Conservation (phyloP, 2,888 invertebrate species). For the Heliconius sara region DNA sequence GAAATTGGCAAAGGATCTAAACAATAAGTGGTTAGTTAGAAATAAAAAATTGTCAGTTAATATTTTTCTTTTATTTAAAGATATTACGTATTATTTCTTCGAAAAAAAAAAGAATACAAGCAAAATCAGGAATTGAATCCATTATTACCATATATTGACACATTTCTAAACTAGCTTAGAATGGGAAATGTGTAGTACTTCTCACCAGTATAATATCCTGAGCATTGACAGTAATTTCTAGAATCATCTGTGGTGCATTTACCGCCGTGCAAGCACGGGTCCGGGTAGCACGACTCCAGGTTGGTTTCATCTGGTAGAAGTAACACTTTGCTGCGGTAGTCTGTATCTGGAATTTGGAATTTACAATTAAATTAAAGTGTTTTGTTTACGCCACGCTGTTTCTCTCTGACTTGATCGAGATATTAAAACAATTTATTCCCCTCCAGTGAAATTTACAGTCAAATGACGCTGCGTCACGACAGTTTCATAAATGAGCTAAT, state of each 20-base stretch:
- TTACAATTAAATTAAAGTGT: not conserved
- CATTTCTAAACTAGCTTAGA: not conserved
- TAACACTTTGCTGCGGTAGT: slow-evolving; percentile 86
- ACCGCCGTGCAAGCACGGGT: slow-evolving; percentile 89
- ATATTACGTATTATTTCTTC: too few species aligned
- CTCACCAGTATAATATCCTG: slow-evolving; percentile 88
- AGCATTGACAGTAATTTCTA: slow-evolving; percentile 87
- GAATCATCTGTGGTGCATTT: slow-evolving; percentile 85
- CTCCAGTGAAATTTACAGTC: not conserved
- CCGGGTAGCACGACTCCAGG: slow-evolving; percentile 88
- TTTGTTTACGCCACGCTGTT: not conserved
- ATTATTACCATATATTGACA: too few species aligned
- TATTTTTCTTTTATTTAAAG: too few species aligned
- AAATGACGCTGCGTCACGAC: not conserved
- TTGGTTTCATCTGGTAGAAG: slow-evolving; percentile 82
- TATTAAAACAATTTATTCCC: not conserved
- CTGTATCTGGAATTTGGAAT: slow-evolving; percentile 80
- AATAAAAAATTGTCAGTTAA: too few species aligned
- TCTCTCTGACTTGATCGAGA: too few species aligned
- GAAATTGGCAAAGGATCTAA: too few species aligned
- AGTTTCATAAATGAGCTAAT: not conserved
- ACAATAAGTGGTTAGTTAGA: too few species aligned
- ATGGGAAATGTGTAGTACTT: not conserved
- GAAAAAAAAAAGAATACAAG: too few species aligned
- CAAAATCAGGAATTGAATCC: too few species aligned